Percentiles rank a stretch among this genome's conserved stretches.
phyloP scores from a whole-genome alignment of 2,113 vertebrate species.

The Bufo bufo region DNA sequence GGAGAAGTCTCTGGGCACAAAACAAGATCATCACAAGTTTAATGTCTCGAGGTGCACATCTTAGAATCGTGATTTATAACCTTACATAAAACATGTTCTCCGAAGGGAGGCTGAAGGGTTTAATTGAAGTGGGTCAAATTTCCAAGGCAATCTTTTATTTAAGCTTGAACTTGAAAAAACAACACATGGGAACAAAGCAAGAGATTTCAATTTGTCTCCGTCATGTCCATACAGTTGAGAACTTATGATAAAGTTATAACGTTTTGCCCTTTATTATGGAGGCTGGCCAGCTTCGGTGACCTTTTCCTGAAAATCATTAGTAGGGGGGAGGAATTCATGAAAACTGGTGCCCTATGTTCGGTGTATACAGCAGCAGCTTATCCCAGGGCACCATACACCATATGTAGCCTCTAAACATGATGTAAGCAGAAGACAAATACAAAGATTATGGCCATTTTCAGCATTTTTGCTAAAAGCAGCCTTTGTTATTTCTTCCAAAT shows the following conservation, averaged over 20 bases:
- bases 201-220: conserved; percentile 33
- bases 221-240: background rate
- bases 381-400: too few species aligned
- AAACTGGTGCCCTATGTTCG: too few species aligned
- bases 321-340: too few species aligned
- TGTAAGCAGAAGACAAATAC: background rate
- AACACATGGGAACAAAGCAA: conserved; percentile 26
- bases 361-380: too few species aligned
- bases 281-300: background rate
- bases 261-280: background rate
- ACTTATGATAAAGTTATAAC: conserved; percentile 19
- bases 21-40: conserved; percentile 40
- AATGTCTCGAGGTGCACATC: conserved; percentile 42
- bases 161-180: conserved; percentile 39
- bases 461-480: background rate
- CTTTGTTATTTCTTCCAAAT: background rate
- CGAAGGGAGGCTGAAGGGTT: conserved; percentile 8
- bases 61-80: conserved; percentile 45
- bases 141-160: conserved; percentile 50
- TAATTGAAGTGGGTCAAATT: conserved; percentile 46
- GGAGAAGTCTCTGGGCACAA: conserved; percentile 9
- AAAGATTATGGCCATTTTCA: background rate
- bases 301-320: background rate
- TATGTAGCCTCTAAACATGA: background rate
- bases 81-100: conserved; percentile 42